Conservation (phyloP, 2,797 vertebrate species). For the Sebastes oblongus region DNA sequence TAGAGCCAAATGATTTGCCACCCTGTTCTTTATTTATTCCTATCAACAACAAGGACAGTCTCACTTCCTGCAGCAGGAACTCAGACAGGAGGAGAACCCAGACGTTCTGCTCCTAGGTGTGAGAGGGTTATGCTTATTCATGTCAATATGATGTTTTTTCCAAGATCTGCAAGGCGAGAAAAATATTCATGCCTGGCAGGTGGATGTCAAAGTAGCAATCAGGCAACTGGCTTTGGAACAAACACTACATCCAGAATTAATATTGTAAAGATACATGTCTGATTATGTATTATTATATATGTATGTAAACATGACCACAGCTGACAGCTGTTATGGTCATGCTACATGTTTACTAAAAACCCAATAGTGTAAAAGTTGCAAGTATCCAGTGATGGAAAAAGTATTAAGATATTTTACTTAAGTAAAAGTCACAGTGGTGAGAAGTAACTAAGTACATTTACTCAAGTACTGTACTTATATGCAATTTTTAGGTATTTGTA, state of each 20-base stretch:
- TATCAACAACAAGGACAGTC: constrained; percentile 1
- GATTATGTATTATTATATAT: not conserved
- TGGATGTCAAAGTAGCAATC: constrained; percentile 7
- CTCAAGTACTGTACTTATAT: not conserved
- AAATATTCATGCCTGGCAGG: not conserved
- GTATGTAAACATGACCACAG: not conserved
- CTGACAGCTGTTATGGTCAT: not conserved
- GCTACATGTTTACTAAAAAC: not conserved
- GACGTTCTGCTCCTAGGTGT: not conserved
- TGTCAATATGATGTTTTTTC: constrained; percentile 8
- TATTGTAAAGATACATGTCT: not conserved
- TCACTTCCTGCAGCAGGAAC: not conserved
- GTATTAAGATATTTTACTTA: not conserved
- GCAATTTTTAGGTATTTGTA: not conserved
- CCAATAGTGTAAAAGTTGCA: not conserved
- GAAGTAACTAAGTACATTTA: too few species aligned
- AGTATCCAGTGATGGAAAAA: not conserved
- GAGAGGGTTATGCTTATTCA: not conserved
- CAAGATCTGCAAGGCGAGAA: not conserved
- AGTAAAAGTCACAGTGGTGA: not conserved
- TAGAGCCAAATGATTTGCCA: constrained; percentile 17
- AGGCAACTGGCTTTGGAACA: not conserved
- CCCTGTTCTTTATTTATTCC: constrained; percentile 14
- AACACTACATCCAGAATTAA: not conserved
- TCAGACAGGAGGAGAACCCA: not conserved